Base-by-base conservation (phyloP, 2,797 vertebrate genomes). In the Halcyon leucocephala region DNA sequence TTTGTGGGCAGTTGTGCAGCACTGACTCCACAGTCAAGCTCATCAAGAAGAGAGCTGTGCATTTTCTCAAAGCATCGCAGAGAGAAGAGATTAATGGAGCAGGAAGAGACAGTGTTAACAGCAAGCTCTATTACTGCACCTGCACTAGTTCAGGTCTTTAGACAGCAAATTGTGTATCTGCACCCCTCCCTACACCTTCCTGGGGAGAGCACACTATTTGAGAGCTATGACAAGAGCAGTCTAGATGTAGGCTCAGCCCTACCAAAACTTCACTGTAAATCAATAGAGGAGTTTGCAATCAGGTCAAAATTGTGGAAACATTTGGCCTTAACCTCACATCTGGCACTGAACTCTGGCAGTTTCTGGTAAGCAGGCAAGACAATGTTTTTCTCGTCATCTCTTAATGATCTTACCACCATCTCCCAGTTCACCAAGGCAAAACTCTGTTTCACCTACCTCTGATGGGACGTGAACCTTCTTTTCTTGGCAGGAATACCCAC, bases 191-290 rank as follows among this genome's bases (percentile, higher is more conserved):
- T 46, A 33, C 28, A 26, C 7, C 46, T 49, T 46, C 37, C 16
- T 0, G 0, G 12, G 21, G 9, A 82, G 14, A 72, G 13, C 18
- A n/a, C 24, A 10, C 4, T 28, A 1, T 66, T 82, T 66, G 17
- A 39, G 58, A 52, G 6, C 29, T 42, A 42, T 21, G 28, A 65
- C 0, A 1, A 69, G 5, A 5, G 1, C 65, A 48, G 19, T 31
- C 16, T 25, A 67, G 29, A 33, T 31, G 25, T 1, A 65, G 29
- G 44, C 37, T 76, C 8, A 35, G 37, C 21, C 12, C 9, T 9
- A 6, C 12, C 39, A 85, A 79, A 89, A 69, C 5, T 37, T 57
- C 28, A 18, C 25, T 65, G n/a, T 11, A 58, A 82, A 24, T 35
- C 21, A 9, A 61, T 25, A 69, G 35, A 70, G 6, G 12, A 4